Conservation (phyloP, 2,888 invertebrate genomes). For the Ceratothoa steindachneri region DNA sequence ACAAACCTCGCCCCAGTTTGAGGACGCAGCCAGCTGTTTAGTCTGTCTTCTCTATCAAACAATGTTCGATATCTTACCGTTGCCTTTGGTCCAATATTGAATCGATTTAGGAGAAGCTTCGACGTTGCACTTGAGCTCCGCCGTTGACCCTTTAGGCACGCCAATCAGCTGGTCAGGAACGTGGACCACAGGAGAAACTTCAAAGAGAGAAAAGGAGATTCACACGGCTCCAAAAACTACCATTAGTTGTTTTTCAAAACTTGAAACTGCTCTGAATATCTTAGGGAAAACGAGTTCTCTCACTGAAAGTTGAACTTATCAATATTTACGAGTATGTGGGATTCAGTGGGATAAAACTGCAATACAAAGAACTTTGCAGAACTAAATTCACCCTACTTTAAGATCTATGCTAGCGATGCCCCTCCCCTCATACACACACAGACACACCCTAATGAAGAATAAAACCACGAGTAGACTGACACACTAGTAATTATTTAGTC, state of each 20-base stretch:
- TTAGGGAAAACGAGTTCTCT: background rate
- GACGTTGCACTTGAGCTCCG: conserved; percentile 33
- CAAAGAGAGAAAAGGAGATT: background rate
- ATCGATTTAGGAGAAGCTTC: conserved; percentile 42
- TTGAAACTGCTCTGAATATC: background rate
- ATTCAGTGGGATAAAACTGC: too few species aligned
- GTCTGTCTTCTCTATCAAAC: too few species aligned
- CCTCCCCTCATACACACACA: too few species aligned
- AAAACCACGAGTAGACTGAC: too few species aligned
- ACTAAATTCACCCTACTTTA: too few species aligned
- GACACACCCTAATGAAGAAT: too few species aligned
- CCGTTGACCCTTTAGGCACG: conserved; percentile 21
- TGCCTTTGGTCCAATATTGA: conserved; percentile 37
- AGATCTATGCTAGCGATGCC: too few species aligned
- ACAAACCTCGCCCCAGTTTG: too few species aligned
- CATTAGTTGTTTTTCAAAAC: background rate
- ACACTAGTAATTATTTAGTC: too few species aligned
- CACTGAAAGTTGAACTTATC: background rate
- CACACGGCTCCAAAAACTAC: background rate
- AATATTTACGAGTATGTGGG: background rate
- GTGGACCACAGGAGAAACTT: conserved; percentile 45
- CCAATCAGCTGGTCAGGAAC: conserved; percentile 44
- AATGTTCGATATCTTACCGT: conserved; percentile 28
- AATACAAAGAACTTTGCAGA: too few species aligned
- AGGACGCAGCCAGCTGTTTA: too few species aligned